phyloP scores from a whole-genome alignment of 2,797 vertebrate species.

The Nyctalus aviator region DNA sequence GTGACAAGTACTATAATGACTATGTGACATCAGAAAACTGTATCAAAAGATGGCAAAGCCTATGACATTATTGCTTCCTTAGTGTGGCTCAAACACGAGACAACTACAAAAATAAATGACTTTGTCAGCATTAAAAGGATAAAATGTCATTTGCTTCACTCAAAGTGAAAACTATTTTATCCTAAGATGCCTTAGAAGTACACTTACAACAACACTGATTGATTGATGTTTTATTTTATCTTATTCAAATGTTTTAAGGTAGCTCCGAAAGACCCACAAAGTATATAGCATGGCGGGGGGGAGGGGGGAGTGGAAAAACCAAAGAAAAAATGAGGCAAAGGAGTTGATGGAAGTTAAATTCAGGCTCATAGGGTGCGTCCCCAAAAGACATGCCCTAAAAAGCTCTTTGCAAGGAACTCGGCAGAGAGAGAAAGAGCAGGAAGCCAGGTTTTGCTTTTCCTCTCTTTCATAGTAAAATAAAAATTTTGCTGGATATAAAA shows the following conservation, averaged over 20 bases:
- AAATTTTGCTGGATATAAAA: not conserved
- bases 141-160: slow-evolving; percentile 23
- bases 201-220: not conserved
- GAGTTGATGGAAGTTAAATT: not conserved
- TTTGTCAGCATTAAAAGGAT: slow-evolving; percentile 16
- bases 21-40: slow-evolving; percentile 39
- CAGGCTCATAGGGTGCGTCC: not conserved
- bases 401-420: not conserved
- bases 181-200: not conserved
- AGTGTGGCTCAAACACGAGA: not conserved
- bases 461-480: not conserved
- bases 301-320: not conserved
- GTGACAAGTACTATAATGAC: slow-evolving; percentile 50
- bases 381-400: not conserved
- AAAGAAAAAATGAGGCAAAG: not conserved
- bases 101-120: slow-evolving; percentile 23
- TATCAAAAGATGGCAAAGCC: slow-evolving; percentile 29
- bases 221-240: not conserved
- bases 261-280: not conserved
- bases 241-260: not conserved
- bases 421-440: not conserved
- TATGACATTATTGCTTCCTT: not conserved
- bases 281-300: not conserved
- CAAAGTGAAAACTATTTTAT: slow-evolving; percentile 29
- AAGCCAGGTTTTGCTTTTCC: not conserved